Evolutionary conservation across 1,140 invertebrate species (phyloP).

Genomic region (Drosophila pallidifrons): DNA sequence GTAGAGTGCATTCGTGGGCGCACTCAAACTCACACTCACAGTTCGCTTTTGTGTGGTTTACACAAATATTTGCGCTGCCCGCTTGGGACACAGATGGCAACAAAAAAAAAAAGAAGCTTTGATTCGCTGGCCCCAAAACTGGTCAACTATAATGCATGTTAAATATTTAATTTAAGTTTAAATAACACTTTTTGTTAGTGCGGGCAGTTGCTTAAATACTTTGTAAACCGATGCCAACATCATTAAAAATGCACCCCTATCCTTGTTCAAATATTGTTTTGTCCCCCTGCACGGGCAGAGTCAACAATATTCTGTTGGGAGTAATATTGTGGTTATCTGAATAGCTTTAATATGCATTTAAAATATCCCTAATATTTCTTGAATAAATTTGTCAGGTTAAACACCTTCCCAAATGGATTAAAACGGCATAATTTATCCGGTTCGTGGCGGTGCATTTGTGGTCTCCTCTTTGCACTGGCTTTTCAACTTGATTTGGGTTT

Average conservation of each 20-base stretch:
- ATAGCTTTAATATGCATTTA: neutral
- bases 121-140: slow-evolving; percentile 31
- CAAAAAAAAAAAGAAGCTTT: slow-evolving; percentile 28
- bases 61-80: slow-evolving; percentile 58
- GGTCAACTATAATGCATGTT: slow-evolving; percentile 47
- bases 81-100: slow-evolving; percentile 31
- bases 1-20: slow-evolving; percentile 23
- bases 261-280: slow-evolving; percentile 6
- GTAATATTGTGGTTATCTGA: neutral
- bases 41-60: slow-evolving; percentile 53
- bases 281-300: neutral
- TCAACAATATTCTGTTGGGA: neutral
- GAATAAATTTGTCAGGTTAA: neutral
- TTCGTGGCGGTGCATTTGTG: neutral
- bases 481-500: neutral
- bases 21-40: slow-evolving; percentile 11
- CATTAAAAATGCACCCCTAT: slow-evolving; percentile 49
- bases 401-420: neutral
- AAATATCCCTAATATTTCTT: too few species aligned
- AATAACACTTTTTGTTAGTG: slow-evolving; percentile 39
- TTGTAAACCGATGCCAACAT: slow-evolving; percentile 25
- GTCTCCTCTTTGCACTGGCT: neutral
- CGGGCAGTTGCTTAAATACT: slow-evolving; percentile 35
- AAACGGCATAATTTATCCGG: neutral
- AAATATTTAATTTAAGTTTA: slow-evolving; percentile 56